These are phyloP conservation scores for Macrostomum lignano DNA, from an alignment of 1,140 invertebrate species.

Conservation along the genomic window DNA sequence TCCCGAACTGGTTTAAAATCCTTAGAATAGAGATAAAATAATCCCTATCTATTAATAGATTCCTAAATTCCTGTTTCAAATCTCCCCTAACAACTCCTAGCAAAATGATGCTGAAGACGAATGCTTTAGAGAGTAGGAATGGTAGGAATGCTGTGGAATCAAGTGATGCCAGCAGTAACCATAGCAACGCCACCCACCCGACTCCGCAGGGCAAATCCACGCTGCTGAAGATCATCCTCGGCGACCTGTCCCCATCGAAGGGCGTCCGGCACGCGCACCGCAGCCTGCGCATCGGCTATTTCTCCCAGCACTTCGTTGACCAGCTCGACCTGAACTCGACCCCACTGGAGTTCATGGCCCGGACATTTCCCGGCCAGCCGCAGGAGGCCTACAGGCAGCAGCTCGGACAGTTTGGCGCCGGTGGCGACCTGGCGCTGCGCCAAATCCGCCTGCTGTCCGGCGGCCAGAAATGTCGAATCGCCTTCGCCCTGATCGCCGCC, in stretches of 20 bases:
- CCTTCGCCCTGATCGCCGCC: conserved; percentile 62
- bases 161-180: too few species aligned
- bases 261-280: conserved; percentile 58
- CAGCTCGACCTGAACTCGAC: conserved; percentile 66
- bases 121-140: too few species aligned
- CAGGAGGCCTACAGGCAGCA: conserved; percentile 65
- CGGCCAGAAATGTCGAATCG: conserved; percentile 88
- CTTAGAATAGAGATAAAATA: too few species aligned
- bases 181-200: too few species aligned
- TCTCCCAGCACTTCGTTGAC: conserved; percentile 95
- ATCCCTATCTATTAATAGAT: too few species aligned
- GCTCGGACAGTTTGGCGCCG: conserved; percentile 76
- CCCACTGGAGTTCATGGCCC: conserved; percentile 54
- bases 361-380: conserved; percentile 40
- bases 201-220: conserved; percentile 42
- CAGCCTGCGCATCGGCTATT: conserved; percentile 81
- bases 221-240: conserved; percentile 71
- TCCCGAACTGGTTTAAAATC: too few species aligned
- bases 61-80: too few species aligned
- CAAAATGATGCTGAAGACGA: too few species aligned
- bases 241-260: conserved; percentile 47
- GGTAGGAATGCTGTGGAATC: too few species aligned
- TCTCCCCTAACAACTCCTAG: too few species aligned
- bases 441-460: conserved; percentile 53
- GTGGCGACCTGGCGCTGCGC: conserved; percentile 67